These are phyloP conservation scores for Micronycteris hirsuta DNA, from an alignment of 2,113 vertebrate genomes.

Conservation along the genomic window DNA sequence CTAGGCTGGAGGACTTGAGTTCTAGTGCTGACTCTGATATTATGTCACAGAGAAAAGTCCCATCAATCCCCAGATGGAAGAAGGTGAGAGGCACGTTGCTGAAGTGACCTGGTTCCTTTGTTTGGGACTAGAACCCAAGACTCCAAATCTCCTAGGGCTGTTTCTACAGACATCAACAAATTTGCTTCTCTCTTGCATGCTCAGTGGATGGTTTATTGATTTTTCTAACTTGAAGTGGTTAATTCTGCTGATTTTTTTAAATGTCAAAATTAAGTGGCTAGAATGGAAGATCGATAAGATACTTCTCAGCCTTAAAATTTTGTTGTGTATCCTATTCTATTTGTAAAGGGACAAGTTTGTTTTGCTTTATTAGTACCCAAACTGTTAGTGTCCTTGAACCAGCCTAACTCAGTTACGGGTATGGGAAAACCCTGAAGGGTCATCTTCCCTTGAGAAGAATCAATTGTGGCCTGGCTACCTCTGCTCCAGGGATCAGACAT, in stretches of 20 bases:
- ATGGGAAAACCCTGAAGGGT: background rate
- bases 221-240: constrained; percentile 5
- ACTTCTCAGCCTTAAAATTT: constrained; percentile 13
- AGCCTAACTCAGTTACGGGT: background rate
- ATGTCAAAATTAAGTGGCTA: constrained; percentile 49
- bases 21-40: background rate
- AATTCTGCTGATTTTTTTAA: constrained; percentile 45
- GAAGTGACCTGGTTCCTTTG: background rate
- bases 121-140: background rate
- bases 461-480: background rate
- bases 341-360: background rate
- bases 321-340: background rate
- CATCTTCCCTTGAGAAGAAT: background rate
- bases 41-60: background rate
- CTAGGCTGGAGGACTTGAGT: background rate
- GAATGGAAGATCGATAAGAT: constrained; percentile 22
- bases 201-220: constrained; percentile 19
- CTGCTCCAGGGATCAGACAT: background rate
- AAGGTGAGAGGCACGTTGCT: background rate
- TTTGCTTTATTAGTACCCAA: background rate
- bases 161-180: background rate
- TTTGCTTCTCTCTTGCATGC: background rate
- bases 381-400: background rate
- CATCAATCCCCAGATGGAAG: background rate
- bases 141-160: background rate